These are phyloP conservation scores for Drosophila recens DNA, from an alignment of 2,888 invertebrate genomes.

Conservation along the genomic window DNA sequence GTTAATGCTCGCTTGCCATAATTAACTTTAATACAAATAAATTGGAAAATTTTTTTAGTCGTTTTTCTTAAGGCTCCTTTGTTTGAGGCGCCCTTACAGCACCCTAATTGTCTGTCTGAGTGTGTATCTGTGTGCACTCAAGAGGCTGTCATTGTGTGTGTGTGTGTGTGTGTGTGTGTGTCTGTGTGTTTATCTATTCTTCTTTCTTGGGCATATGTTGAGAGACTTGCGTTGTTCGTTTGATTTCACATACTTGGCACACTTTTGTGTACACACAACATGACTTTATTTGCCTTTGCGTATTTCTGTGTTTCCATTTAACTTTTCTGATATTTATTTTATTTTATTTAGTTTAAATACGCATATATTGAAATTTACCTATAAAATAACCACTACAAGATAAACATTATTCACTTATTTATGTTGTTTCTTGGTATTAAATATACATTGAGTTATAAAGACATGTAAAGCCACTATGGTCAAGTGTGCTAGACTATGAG, in stretches of 20 bases:
- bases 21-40: slow-evolving; percentile 62
- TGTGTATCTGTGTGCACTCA: slow-evolving; percentile 5
- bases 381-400: slow-evolving; percentile 1
- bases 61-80: slow-evolving; percentile 26
- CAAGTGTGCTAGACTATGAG: background rate
- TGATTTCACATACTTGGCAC: slow-evolving; percentile 46
- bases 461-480: too few species aligned
- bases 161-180: slow-evolving; percentile 31
- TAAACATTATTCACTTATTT: background rate
- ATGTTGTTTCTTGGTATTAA: background rate
- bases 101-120: background rate
- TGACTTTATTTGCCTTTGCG: slow-evolving; percentile 26
- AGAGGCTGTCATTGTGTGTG: slow-evolving; percentile 4
- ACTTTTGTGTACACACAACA: slow-evolving; percentile 23
- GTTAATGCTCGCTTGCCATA: slow-evolving; percentile 57
- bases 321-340: background rate
- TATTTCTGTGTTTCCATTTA: background rate
- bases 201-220: slow-evolving; percentile 35
- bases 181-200: slow-evolving; percentile 12
- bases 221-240: slow-evolving; percentile 40
- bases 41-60: slow-evolving; percentile 47
- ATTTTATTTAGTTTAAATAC: slow-evolving; percentile 3
- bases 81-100: slow-evolving; percentile 18
- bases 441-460: background rate
- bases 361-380: background rate